Conservation (phyloP, 2,888 invertebrate species). For the Notocelia uddmanniana region DNA sequence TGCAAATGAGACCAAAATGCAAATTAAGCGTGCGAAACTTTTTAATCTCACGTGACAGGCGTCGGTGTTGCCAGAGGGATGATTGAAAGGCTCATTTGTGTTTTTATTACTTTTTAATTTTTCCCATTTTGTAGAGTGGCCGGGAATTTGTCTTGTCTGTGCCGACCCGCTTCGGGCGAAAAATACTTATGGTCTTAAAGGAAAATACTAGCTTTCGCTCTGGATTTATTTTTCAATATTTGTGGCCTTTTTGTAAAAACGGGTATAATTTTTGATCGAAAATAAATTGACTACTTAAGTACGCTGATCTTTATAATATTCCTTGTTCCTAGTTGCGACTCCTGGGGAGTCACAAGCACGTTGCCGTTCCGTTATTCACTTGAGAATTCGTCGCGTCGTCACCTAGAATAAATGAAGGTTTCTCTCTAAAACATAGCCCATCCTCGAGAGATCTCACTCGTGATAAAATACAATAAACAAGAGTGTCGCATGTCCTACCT, state of each 20-base stretch:
- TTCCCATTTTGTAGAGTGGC: conserved; percentile 78
- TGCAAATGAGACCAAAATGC: conserved; percentile 82
- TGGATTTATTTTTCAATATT: background rate
- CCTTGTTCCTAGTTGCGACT: too few relatives aligned
- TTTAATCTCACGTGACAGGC: conserved; percentile 85
- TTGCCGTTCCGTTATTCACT: too few relatives aligned
- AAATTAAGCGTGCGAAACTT: conserved; percentile 85
- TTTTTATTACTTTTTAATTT: conserved; percentile 86
- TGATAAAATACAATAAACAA: conserved; percentile 1
- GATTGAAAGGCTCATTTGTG: conserved; percentile 85
- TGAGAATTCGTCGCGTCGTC: too few relatives aligned
- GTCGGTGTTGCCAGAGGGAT: conserved; percentile 71
- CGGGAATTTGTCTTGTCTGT: conserved; percentile 46
- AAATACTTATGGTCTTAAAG: background rate
- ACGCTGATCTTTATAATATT: too few relatives aligned
- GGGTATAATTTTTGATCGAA: too few relatives aligned
- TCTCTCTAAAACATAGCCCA: too few relatives aligned
- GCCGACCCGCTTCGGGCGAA: conserved; percentile 4
- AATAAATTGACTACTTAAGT: too few relatives aligned
- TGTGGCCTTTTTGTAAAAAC: background rate
- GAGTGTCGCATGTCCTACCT: background rate
- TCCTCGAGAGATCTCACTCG: background rate
- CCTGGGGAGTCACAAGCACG: too few relatives aligned
- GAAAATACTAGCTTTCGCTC: background rate
- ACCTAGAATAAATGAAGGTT: too few relatives aligned